Evolutionary conservation across 2,113 vertebrate species (phyloP).

Genomic region (Orthonyx spaldingii): DNA sequence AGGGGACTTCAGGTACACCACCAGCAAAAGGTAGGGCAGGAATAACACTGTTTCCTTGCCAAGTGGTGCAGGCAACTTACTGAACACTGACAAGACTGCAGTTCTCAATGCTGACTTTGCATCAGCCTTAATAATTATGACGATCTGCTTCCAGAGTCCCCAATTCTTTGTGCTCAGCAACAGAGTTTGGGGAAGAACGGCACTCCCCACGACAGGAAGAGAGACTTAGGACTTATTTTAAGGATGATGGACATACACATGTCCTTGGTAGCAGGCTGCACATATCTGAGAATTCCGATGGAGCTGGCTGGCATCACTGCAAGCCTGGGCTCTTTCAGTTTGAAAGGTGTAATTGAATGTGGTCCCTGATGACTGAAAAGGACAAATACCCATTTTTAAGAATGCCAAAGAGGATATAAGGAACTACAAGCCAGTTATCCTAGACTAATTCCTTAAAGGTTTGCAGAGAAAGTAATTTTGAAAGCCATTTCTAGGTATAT

Average conservation of each 20-base stretch:
- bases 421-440: not conserved
- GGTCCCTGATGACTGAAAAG: not conserved
- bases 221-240: not conserved
- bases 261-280: not conserved
- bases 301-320: not conserved
- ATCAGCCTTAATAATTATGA: not conserved
- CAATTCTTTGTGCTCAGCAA: not conserved
- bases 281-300: not conserved
- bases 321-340: not conserved
- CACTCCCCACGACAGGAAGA: not conserved
- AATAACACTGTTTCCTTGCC: not conserved
- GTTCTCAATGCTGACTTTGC: not conserved
- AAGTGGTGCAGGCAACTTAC: not conserved
- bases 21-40: not conserved
- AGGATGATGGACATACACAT: not conserved
- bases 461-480: not conserved
- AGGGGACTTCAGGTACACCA: not conserved
- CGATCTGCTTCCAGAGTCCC: not conserved
- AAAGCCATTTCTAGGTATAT: not conserved
- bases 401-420: not conserved
- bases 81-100: not conserved
- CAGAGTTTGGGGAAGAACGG: not conserved
- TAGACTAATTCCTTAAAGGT: not conserved
- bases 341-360: not conserved
- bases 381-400: not conserved